phyloP scores from a whole-genome alignment of 2,113 vertebrate species.

The Leucopsar rothschildi region DNA sequence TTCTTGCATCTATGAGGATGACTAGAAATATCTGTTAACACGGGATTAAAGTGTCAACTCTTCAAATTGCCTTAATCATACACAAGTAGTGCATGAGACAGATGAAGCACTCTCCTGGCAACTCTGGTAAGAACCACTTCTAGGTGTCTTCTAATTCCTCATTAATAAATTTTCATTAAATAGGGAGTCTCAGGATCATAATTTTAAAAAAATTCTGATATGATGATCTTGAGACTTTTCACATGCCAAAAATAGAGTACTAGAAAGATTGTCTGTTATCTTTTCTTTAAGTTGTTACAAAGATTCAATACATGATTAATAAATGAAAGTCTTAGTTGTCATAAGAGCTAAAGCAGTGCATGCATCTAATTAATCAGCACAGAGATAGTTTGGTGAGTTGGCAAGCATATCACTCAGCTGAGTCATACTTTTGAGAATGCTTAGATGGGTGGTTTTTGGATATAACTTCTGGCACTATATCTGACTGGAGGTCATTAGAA shows the following conservation, averaged over 20 bases:
- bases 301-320: not conserved
- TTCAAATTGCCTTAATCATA: not conserved
- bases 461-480: not conserved
- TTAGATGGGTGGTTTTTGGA: conserved; percentile 20
- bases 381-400: not conserved
- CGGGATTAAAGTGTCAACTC: not conserved
- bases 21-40: not conserved
- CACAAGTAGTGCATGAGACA: not conserved
- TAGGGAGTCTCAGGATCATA: not conserved
- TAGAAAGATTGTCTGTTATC: not conserved
- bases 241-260: not conserved
- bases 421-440: not conserved
- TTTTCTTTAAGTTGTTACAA: not conserved
- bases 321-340: not conserved
- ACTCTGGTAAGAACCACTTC: not conserved
- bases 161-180: not conserved
- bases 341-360: not conserved
- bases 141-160: not conserved
- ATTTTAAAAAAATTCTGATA: not conserved
- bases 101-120: not conserved
- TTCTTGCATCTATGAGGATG: not conserved
- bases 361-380: conserved; percentile 46
- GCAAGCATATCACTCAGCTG: not conserved
- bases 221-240: not conserved
- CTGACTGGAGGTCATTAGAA: conserved; percentile 22